Conservation (phyloP, 2,113 vertebrate genomes). For the Balaeniceps rex region DNA sequence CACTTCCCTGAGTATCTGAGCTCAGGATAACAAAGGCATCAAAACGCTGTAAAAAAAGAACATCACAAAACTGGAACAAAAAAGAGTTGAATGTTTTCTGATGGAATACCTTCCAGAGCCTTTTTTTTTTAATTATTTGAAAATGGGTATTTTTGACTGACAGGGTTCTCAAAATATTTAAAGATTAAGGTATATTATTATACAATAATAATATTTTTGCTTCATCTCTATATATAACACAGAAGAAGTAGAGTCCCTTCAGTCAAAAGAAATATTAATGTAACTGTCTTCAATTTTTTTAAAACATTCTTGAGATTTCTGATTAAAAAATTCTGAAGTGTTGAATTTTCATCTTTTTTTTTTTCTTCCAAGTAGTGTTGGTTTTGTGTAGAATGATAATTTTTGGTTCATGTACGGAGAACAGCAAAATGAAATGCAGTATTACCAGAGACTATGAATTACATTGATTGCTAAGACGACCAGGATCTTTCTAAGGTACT, state of each 20-base stretch:
- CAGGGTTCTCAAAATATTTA: not conserved
- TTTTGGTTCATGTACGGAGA: not conserved
- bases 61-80: not conserved
- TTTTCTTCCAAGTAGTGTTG: not conserved
- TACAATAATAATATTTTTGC: not conserved
- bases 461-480: not conserved
- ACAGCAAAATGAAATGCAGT: not conserved
- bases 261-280: not conserved
- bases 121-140: not conserved
- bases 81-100: not conserved
- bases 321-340: not conserved
- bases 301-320: not conserved
- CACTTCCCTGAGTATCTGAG: not conserved
- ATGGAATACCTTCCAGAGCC: not conserved
- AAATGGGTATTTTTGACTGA: not conserved
- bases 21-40: not conserved
- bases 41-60: not conserved
- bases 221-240: not conserved
- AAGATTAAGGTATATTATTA: not conserved
- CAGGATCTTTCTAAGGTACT: not conserved
- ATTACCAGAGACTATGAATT: not conserved
- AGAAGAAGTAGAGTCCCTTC: not conserved
- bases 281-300: not conserved
- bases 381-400: not conserved
- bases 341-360: not conserved